phyloP scores from a whole-genome alignment of 2,113 vertebrate genomes.

The Callithrix jacchus region DNA sequence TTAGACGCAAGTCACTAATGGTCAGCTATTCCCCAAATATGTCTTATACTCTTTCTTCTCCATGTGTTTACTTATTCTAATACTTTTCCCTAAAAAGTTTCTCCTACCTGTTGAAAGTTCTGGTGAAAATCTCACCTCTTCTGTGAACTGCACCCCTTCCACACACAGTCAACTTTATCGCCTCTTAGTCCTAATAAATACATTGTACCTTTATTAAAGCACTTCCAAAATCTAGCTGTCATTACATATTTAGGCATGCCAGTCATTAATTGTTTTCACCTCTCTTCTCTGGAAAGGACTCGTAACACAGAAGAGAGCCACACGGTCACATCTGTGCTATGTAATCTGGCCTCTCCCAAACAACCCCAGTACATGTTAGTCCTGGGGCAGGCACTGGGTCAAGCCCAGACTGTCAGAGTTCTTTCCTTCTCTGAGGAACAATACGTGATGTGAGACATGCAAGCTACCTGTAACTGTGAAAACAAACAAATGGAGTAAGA shows the following conservation, averaged over 20 bases:
- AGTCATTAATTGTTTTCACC: background rate
- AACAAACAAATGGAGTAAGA: background rate
- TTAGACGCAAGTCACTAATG: background rate
- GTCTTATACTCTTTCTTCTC: background rate
- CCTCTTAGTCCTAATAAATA: background rate
- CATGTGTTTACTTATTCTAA: background rate
- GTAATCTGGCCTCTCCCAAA: background rate
- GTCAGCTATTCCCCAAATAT: background rate
- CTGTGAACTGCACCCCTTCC: background rate
- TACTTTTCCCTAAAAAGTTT: background rate
- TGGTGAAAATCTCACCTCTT: background rate
- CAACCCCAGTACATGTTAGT: background rate
- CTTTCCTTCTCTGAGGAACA: background rate
- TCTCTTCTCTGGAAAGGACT: background rate
- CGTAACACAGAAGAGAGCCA: background rate
- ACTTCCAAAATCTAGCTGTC: background rate
- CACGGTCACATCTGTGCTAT: background rate
- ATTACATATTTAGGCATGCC: background rate
- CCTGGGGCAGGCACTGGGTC: background rate
- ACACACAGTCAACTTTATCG: background rate
- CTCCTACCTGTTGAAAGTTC: background rate
- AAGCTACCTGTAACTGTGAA: background rate
- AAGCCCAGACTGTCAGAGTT: background rate
- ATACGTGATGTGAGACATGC: background rate
- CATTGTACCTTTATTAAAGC: background rate